These are phyloP conservation scores for Ennomos quercinarius DNA, from an alignment of 2,888 invertebrate species.

Conservation along the genomic window DNA sequence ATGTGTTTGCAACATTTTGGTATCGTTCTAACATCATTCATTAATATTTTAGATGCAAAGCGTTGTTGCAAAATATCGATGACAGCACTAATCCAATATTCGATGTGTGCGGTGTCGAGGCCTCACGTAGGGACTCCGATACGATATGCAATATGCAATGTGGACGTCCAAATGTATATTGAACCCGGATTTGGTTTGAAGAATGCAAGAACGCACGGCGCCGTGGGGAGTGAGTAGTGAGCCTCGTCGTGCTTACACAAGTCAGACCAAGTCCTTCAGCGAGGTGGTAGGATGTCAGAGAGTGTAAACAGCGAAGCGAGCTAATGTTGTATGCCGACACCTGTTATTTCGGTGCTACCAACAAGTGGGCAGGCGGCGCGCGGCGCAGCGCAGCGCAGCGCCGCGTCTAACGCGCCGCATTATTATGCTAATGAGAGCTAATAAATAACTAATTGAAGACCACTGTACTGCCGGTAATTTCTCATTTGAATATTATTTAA, in stretches of 20 bases:
- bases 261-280: too few species aligned
- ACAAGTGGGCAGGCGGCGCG: too few species aligned
- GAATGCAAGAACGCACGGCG: too few species aligned
- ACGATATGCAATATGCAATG: slow-evolving; percentile 2
- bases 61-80: slow-evolving; percentile 1
- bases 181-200: slow-evolving; percentile 11
- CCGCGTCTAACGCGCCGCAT: slow-evolving; percentile 35
- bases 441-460: slow-evolving; percentile 52
- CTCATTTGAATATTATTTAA: slow-evolving; percentile 46
- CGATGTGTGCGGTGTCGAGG: slow-evolving; percentile 1
- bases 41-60: not conserved
- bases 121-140: slow-evolving; percentile 7
- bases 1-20: too few species aligned
- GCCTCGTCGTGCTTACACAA: too few species aligned
- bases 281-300: too few species aligned
- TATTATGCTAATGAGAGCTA: slow-evolving; percentile 52
- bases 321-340: too few species aligned
- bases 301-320: too few species aligned
- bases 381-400: too few species aligned
- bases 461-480: slow-evolving; percentile 43
- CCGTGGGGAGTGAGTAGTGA: too few species aligned
- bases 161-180: slow-evolving; percentile 13
- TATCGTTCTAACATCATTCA: too few species aligned
- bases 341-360: slow-evolving; percentile 2
- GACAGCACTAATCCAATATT: slow-evolving; percentile 10